Evolutionary conservation across 2,888 invertebrate species (phyloP).

Genomic region (Gastrophysa polygoni): DNA sequence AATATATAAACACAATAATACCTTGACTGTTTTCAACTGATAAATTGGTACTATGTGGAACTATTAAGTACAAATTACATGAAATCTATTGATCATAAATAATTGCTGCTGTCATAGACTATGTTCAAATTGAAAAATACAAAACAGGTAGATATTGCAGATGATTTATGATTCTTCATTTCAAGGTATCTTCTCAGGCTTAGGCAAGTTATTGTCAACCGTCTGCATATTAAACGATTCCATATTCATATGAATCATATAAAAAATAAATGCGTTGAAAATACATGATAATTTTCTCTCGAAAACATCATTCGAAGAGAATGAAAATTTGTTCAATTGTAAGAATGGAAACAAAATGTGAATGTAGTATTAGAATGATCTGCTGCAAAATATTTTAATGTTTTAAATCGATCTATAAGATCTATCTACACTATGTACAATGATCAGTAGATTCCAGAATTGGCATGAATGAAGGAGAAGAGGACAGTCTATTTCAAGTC

Average conservation of each 20-base stretch:
- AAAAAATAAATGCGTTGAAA: not conserved
- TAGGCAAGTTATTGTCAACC: no score
- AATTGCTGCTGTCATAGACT: no score
- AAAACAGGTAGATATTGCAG: not conserved
- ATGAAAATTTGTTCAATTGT: not conserved
- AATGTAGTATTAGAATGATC: not conserved
- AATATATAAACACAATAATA: constrained; percentile 26
- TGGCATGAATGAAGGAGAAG: constrained; percentile 35
- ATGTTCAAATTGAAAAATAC: not conserved
- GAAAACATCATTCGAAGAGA: not conserved
- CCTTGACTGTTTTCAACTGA: constrained; percentile 19
- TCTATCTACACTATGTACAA: constrained; percentile 47
- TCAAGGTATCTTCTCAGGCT: no score
- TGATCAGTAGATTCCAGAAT: constrained; percentile 52
- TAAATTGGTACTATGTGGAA: constrained; percentile 31
- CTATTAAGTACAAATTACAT: constrained; percentile 46
- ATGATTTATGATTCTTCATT: no score
- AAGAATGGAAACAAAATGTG: not conserved
- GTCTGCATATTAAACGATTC: no score
- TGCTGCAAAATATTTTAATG: constrained; percentile 28
- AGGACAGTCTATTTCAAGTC: constrained; percentile 64
- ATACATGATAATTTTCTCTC: not conserved
- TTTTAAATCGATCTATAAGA: constrained; percentile 37
- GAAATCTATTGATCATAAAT: constrained; percentile 48
- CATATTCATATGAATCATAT: no score